A percentile compares a stretch with the other conserved stretches of the same genome.
Evolutionary conservation across 2,888 invertebrate genomes (phyloP).

Genomic region (Adela reaumurella): DNA sequence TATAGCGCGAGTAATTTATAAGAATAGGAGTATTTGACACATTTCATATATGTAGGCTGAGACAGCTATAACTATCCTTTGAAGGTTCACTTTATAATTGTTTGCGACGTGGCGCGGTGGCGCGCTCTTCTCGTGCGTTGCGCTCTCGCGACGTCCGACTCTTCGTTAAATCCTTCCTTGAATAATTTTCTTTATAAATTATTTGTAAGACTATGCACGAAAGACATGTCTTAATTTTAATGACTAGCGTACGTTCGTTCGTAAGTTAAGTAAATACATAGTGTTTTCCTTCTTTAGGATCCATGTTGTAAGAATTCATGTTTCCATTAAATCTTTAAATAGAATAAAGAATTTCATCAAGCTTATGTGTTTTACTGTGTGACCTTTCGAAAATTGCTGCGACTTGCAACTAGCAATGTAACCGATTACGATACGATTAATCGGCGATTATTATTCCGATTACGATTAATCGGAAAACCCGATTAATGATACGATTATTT

Average conservation of each 20-base stretch:
- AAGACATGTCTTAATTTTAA: conserved; percentile 52
- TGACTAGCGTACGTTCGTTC: conserved; percentile 38
- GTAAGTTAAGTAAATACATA: conserved; percentile 50
- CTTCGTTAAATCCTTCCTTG: not conserved
- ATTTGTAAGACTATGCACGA: conserved; percentile 21
- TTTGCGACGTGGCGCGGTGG: conserved; percentile 14
- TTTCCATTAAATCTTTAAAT: conserved; percentile 54
- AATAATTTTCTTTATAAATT: conserved; percentile 3
- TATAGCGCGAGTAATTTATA: conserved; percentile 23
- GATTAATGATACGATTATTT: no score
- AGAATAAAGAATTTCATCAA: conserved; percentile 50
- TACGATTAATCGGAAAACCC: no score
- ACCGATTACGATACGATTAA: no score
- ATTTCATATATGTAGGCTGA: no score
- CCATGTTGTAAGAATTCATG: conserved; percentile 56
- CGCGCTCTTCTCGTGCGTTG: not conserved
- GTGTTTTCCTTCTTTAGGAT: conserved; percentile 53
- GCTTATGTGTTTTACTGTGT: conserved; percentile 32
- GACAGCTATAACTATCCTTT: conserved; percentile 24
- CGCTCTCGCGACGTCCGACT: no score
- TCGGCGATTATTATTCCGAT: no score
- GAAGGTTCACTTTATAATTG: conserved; percentile 1
- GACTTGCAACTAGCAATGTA: no score
- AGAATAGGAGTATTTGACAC: not conserved
- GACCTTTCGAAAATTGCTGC: no score